phyloP scores from a whole-genome alignment of 2,113 vertebrate genomes.

The Sclerurus mexicanus region DNA sequence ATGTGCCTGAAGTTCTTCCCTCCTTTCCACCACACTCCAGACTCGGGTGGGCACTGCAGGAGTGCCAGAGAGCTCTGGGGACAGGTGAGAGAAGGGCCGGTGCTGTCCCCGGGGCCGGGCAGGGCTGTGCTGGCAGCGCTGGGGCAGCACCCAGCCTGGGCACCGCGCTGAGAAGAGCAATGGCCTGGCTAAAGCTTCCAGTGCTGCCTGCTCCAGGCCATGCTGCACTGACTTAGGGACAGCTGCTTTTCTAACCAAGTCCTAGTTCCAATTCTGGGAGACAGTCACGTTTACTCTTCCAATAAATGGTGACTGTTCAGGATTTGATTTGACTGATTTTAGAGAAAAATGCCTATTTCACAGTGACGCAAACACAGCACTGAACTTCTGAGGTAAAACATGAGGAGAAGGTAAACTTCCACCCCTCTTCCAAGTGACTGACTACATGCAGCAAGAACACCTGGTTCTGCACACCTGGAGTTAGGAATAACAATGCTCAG shows the following conservation, averaged over 20 bases:
- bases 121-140: too few species aligned
- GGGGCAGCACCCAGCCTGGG: neutral
- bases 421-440: neutral
- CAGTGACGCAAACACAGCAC: slow-evolving; percentile 80
- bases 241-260: neutral
- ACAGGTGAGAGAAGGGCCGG: rapidly evolving
- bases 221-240: neutral
- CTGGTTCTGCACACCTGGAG: neutral
- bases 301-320: neutral
- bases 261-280: neutral
- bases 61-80: neutral
- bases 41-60: neutral
- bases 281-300: neutral
- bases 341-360: neutral
- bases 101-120: neutral
- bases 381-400: neutral
- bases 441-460: slow-evolving; percentile 9
- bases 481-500: neutral
- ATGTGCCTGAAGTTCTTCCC: neutral
- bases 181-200: neutral
- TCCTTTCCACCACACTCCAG: neutral
- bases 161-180: neutral
- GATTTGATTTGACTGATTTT: neutral
- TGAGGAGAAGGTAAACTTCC: neutral
- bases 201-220: neutral